Conservation (phyloP, 1,140 invertebrate genomes). For the Lethrus apterus region DNA sequence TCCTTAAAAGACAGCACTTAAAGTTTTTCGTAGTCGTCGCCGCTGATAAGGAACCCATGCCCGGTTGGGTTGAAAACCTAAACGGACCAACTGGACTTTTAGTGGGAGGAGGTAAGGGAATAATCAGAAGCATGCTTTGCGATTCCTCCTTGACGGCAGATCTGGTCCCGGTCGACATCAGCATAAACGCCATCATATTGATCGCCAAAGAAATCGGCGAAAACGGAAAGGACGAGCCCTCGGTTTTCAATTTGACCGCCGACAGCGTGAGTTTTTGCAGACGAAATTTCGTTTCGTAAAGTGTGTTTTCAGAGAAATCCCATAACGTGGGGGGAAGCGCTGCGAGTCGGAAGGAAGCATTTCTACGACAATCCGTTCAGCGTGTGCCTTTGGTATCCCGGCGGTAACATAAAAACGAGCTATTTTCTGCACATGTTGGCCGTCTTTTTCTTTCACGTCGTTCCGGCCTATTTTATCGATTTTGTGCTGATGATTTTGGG, state of each 20-base stretch:
- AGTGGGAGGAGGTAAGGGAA: slow-evolving; percentile 72
- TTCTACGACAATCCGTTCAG: slow-evolving; percentile 56
- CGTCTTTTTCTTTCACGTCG: slow-evolving; percentile 66
- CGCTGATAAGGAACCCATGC: slow-evolving; percentile 60
- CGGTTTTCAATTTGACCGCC: slow-evolving; percentile 20
- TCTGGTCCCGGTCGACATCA: slow-evolving; percentile 74
- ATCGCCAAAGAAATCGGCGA: slow-evolving; percentile 61
- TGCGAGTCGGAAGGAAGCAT: slow-evolving; percentile 55
- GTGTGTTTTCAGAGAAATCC: slow-evolving; percentile 49
- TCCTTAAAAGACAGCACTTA: too few species aligned
- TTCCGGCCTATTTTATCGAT: slow-evolving; percentile 78
- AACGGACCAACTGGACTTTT: slow-evolving; percentile 84
- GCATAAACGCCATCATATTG: slow-evolving; percentile 70
- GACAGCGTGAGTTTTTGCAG: slow-evolving; percentile 14
- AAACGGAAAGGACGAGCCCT: slow-evolving; percentile 25
- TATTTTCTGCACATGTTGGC: slow-evolving; percentile 58
- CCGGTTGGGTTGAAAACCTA: slow-evolving; percentile 90
- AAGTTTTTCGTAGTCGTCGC: slow-evolving; percentile 64
- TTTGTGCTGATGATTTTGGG: slow-evolving; percentile 56
- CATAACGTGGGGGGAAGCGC: slow-evolving; percentile 70
- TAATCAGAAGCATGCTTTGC: slow-evolving; percentile 62
- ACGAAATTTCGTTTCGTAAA: too few species aligned
- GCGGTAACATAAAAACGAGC: slow-evolving; percentile 62
- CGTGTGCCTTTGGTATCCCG: slow-evolving; percentile 72
- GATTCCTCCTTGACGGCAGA: slow-evolving; percentile 56